Conservation (phyloP, 2,888 invertebrate species). For the Onthophagus sagittarius region DNA sequence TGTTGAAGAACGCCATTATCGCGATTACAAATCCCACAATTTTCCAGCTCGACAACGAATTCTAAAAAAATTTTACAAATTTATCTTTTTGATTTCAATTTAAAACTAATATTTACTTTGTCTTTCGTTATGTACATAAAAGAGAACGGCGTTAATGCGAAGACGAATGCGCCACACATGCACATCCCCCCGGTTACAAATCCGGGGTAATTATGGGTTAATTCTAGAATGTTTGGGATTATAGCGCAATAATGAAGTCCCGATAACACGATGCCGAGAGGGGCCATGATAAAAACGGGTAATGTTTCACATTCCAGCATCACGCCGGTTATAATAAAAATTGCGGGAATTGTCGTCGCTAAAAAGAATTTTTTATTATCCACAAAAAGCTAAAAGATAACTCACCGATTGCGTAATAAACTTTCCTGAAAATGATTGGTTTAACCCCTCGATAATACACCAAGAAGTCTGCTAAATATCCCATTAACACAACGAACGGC, state of each 20-base stretch:
- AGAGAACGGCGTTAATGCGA: not conserved
- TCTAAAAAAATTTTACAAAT: too few relatives aligned
- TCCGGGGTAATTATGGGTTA: not conserved
- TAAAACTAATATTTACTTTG: not conserved
- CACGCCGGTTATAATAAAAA: not conserved
- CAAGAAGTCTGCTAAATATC: not conserved
- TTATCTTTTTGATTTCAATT: too few relatives aligned
- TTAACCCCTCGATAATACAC: not conserved
- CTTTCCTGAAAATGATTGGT: not conserved
- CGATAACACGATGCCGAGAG: not conserved
- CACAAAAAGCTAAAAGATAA: not conserved
- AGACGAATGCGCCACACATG: not conserved
- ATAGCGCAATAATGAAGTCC: not conserved
- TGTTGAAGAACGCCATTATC: not conserved
- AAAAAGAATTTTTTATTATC: conserved; percentile 32
- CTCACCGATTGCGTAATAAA: not conserved
- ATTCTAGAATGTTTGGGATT: not conserved
- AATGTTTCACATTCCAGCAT: not conserved
- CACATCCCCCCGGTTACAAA: not conserved
- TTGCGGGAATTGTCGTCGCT: not conserved
- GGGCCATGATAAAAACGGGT: not conserved
- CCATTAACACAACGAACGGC: not conserved
- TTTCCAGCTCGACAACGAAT: not conserved
- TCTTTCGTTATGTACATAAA: not conserved
- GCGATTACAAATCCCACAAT: not conserved